Conservation (phyloP, 2,797 vertebrate species). For the Artibeus jamaicensis region DNA sequence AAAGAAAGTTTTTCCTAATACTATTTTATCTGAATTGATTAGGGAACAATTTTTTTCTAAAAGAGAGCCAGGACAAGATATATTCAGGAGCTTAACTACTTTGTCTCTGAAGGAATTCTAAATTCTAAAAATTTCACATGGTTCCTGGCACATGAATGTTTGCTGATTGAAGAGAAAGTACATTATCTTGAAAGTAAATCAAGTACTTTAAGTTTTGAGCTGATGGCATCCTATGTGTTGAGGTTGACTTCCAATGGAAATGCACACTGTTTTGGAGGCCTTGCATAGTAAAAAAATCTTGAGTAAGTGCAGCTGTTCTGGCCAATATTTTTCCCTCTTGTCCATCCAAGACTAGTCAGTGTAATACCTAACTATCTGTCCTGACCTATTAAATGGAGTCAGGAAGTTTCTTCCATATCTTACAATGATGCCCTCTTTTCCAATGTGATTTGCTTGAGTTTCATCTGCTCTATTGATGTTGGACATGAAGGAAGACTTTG, state of each 20-base stretch:
- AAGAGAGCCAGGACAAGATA: slow-evolving; percentile 8
- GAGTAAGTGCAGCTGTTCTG: background rate
- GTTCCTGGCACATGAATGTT: background rate
- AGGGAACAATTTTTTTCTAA: background rate
- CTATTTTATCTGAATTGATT: slow-evolving; percentile 8
- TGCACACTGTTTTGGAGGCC: background rate
- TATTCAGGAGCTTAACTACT: background rate
- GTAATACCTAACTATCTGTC: background rate
- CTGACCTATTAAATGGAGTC: background rate
- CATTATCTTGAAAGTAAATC: background rate
- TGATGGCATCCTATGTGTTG: background rate
- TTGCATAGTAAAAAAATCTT: background rate
- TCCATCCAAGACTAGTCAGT: background rate
- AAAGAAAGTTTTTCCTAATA: background rate
- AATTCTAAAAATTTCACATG: background rate
- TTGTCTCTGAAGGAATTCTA: slow-evolving; percentile 25
- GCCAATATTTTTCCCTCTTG: background rate
- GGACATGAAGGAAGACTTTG: background rate
- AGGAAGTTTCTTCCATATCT: background rate
- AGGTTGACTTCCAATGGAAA: background rate
- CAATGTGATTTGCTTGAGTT: background rate
- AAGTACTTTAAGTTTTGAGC: background rate
- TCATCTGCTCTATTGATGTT: background rate
- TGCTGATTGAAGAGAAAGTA: slow-evolving; percentile 23
- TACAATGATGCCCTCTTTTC: background rate